These are phyloP conservation scores for Enteromius viviparus DNA, from an alignment of 2,797 vertebrate species.

Conservation along the genomic window DNA sequence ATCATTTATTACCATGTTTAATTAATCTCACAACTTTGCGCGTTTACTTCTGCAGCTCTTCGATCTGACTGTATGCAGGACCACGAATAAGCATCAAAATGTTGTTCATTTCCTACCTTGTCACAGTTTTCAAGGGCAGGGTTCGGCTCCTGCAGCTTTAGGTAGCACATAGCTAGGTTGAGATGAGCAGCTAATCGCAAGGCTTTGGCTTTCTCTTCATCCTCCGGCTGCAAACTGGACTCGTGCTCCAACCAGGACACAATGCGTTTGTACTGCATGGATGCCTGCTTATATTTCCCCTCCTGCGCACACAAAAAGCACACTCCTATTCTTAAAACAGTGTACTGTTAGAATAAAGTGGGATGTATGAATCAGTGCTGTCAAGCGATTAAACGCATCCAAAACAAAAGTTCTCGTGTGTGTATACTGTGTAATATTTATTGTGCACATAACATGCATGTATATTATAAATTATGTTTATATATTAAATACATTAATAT, in stretches of 20 bases:
- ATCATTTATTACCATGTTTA: background rate
- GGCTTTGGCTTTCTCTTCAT: conserved; percentile 81
- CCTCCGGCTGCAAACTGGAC: conserved; percentile 80
- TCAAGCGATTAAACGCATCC: no score
- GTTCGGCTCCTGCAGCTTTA: conserved; percentile 88
- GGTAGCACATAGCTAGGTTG: conserved; percentile 95
- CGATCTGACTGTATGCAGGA: background rate
- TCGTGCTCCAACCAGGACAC: conserved; percentile 94
- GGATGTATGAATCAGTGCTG: background rate
- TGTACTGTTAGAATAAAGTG: background rate
- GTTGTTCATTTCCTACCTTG: conserved; percentile 80
- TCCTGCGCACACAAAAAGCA: conserved; percentile 75
- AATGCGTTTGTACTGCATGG: conserved; percentile 94
- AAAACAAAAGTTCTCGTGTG: no score
- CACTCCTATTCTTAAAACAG: background rate
- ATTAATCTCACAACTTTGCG: background rate
- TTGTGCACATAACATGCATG: no score
- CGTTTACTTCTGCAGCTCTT: background rate
- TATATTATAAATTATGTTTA: no score
- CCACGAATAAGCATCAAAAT: background rate
- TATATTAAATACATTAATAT: no score
- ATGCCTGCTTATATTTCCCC: conserved; percentile 90
- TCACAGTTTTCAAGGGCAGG: conserved; percentile 89
- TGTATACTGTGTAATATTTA: no score
- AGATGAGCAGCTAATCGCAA: conserved; percentile 91